phyloP scores from a whole-genome alignment of 2,888 invertebrate genomes.

The Selenia dentaria region DNA sequence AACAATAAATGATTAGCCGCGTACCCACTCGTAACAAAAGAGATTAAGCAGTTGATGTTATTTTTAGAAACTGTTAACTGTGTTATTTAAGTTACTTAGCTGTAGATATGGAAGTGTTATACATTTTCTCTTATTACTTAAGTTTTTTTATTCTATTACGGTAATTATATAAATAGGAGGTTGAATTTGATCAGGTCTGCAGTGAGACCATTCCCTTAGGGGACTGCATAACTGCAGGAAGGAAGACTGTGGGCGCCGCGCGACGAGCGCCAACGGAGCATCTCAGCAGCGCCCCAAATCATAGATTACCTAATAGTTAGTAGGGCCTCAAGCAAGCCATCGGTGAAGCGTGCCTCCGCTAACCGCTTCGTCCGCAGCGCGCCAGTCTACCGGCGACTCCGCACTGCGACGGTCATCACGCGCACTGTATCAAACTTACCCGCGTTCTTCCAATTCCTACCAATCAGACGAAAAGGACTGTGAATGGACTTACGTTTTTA shows the following conservation, averaged over 20 bases:
- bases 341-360: conserved; percentile 45
- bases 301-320: not conserved
- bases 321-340: conserved; percentile 1
- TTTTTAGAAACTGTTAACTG: too few relatives aligned
- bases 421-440: conserved; percentile 34
- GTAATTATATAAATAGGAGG: too few relatives aligned
- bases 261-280: conserved; percentile 4
- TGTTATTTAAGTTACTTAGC: too few relatives aligned
- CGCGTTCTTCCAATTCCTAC: conserved; percentile 21
- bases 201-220: conserved; percentile 14
- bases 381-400: conserved; percentile 68
- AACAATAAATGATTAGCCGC: too few relatives aligned
- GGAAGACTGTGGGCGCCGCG: conserved; percentile 19
- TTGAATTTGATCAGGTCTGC: too few relatives aligned
- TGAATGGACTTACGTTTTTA: conserved; percentile 36
- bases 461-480: conserved; percentile 11
- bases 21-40: too few relatives aligned
- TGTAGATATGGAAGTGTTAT: too few relatives aligned
- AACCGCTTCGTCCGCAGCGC: conserved; percentile 42
- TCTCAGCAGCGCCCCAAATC: not conserved
- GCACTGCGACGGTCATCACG: conserved; percentile 70
- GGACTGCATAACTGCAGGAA: conserved; percentile 10
- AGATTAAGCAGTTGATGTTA: too few relatives aligned
- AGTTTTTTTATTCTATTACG: too few relatives aligned
- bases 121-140: too few relatives aligned